phyloP scores from a whole-genome alignment of 2,888 invertebrate genomes.

The Pollenia labialis region DNA sequence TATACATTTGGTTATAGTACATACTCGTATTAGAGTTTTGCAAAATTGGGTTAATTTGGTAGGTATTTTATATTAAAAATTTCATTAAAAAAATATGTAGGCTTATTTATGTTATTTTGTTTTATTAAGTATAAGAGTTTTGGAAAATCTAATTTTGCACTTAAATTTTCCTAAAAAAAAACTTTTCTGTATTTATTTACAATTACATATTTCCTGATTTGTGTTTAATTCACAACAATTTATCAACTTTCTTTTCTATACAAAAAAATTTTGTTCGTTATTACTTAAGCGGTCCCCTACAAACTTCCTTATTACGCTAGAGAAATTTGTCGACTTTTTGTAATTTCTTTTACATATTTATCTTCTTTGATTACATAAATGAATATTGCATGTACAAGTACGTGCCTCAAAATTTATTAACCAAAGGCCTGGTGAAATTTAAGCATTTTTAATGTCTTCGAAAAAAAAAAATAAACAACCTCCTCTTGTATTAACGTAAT shows the following conservation, averaged over 20 bases:
- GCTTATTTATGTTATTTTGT: too few relatives aligned
- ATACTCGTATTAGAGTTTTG: too few relatives aligned
- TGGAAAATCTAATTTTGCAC: too few relatives aligned
- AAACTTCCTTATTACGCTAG: constrained; percentile 60
- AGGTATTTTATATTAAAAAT: too few relatives aligned
- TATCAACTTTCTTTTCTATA: constrained; percentile 49
- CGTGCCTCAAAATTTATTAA: constrained; percentile 1
- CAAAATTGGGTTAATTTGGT: too few relatives aligned
- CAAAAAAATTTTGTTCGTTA: constrained; percentile 17
- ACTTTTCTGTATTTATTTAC: neutral
- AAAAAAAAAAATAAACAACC: constrained; percentile 42
- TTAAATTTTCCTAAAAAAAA: too few relatives aligned
- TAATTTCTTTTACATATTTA: constrained; percentile 20
- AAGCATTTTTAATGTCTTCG: constrained; percentile 44
- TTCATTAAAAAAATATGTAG: too few relatives aligned
- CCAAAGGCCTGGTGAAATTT: constrained; percentile 68
- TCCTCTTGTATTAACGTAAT: constrained; percentile 70
- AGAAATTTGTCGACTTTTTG: constrained; percentile 40
- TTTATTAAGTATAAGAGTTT: too few relatives aligned
- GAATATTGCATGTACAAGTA: constrained; percentile 3
- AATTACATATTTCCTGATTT: neutral
- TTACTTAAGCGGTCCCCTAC: constrained; percentile 23
- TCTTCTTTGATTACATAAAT: constrained; percentile 62
- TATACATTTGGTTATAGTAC: too few relatives aligned
- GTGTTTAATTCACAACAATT: too few relatives aligned